phyloP scores from a whole-genome alignment of 2,113 vertebrate genomes.

The Addax nasomaculatus region DNA sequence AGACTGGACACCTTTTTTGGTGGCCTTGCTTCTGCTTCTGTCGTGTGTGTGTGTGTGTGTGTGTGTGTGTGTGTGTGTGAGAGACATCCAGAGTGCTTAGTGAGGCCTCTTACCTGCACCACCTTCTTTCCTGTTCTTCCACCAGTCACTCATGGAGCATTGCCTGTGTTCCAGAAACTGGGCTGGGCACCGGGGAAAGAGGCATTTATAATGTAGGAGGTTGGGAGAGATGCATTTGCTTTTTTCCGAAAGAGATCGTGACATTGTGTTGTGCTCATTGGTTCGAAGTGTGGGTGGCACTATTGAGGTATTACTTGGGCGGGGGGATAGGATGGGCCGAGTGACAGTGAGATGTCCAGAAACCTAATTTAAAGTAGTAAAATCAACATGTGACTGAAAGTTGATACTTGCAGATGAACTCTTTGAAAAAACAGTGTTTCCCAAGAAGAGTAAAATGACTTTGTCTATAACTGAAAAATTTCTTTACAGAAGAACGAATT shows the following conservation, averaged over 20 bases:
- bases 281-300: background rate
- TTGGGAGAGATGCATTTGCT: background rate
- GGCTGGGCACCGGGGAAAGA: background rate
- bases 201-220: background rate
- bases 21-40: background rate
- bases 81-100: background rate
- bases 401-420: background rate
- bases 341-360: background rate
- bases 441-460: background rate
- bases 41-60: background rate
- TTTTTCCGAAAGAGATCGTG: background rate
- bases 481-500: background rate
- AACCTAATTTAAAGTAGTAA: background rate
- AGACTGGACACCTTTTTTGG: background rate
- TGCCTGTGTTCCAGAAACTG: background rate
- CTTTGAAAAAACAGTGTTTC: background rate
- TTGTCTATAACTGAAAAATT: background rate
- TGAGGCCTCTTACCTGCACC: accelerated
- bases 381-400: background rate
- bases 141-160: background rate
- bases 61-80: background rate
- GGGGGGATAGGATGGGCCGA: background rate
- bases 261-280: background rate
- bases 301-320: background rate
- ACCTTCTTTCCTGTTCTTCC: background rate